Base-by-base conservation (phyloP, 2,797 vertebrate species). In the Borostomias antarcticus region DNA sequence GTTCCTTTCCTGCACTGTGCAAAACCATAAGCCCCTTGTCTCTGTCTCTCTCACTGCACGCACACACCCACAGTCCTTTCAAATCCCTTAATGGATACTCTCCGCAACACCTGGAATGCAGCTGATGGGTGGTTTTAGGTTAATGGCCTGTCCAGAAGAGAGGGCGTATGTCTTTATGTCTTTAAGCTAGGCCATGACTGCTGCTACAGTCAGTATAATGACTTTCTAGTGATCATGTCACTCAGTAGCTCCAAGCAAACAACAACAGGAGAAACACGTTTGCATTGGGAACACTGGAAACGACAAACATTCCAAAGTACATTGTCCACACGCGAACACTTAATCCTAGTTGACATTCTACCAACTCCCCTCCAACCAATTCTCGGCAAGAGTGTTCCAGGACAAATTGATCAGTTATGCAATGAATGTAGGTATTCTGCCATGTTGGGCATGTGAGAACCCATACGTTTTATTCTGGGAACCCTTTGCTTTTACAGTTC, bases 11-110 rank as follows among this genome's bases (percentile, higher is more conserved):
- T 21, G 30, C 28, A 33, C 19, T 32, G 17, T 13, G 10, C 37
- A n/a, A 30, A 25, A 33, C 26, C 37, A 21, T 70, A 79, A n/a
- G 50, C 64, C 11, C 33, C 23, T n/a, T n/a, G n/a, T 33, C 6
- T 26, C 32, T 37, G 17, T 5, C 33, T 10, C 56, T 51, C 30
- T 3, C 43, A 48, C 35, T 19, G 15, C 45, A 37, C 35, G 13
- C 48, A 51, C 19, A 25, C 48, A 51, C 19, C 6, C 3, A 23
- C 48, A 50, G 21, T 25, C 40, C 15, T 45, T 45, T 45, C 3
- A 45, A 15, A 45, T n/a, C 40, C 15, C 40, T 1, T 45, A 17
- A n/a, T 45, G 4, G 15, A 3, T 17, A 13, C 40, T 45, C 7
- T 13, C 13, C 6, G 40, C 15, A 15, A 1, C 40, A 1, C 40